Evolutionary conservation across 2,888 invertebrate species (phyloP).

Genomic region (Stenoptilia bipunctidactyla): DNA sequence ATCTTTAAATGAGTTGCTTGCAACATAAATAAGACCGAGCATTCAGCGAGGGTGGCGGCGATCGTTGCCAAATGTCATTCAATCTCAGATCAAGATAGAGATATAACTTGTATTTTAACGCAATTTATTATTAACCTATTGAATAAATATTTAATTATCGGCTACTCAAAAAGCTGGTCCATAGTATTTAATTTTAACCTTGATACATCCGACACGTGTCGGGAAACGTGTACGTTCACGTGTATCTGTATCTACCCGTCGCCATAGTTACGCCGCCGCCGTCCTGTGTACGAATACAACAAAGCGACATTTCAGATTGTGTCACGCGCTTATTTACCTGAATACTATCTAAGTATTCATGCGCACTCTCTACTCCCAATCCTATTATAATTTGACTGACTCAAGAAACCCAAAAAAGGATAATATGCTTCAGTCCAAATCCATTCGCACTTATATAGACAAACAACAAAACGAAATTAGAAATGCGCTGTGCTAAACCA

Average conservation of each 20-base stretch:
- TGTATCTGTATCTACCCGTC: not conserved
- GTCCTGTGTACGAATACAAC: not conserved
- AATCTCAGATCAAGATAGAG: not conserved
- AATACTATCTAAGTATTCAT: no score
- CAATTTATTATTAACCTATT: not conserved
- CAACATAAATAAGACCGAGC: not conserved
- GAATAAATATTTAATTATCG: not conserved
- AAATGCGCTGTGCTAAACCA: constrained; percentile 2
- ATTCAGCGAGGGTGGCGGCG: not conserved
- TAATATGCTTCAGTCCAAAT: not conserved
- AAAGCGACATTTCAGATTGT: no score
- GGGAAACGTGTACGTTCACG: not conserved
- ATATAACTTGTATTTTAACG: not conserved
- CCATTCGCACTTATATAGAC: not conserved
- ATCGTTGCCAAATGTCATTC: not conserved
- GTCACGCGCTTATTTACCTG: no score
- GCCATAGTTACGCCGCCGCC: not conserved
- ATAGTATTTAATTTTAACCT: not conserved
- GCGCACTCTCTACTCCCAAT: no score
- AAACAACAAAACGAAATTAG: not conserved
- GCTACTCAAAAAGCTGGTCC: not conserved
- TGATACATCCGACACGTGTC: not conserved
- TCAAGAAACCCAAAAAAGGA: no score
- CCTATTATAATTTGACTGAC: no score
- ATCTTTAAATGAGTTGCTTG: not conserved